A percentile compares a stretch with the other conserved stretches of the same genome.
phyloP scores from a whole-genome alignment of 2,888 invertebrate species.

The Steinernema hermaphroditum region DNA sequence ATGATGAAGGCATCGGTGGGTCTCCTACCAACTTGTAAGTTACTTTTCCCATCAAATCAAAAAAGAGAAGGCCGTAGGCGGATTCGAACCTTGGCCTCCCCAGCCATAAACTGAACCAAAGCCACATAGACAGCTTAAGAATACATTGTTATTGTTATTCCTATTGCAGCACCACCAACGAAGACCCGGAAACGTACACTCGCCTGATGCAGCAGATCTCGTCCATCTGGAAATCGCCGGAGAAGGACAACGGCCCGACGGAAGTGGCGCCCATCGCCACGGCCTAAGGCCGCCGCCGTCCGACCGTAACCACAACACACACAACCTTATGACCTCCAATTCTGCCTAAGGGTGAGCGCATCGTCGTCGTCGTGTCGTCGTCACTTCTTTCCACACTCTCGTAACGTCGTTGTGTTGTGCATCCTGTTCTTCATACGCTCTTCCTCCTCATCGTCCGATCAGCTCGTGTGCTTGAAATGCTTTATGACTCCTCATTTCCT shows the following conservation, averaged over 20 bases:
- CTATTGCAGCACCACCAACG: neutral
- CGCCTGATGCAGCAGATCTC: conserved; percentile 14
- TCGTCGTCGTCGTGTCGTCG: neutral
- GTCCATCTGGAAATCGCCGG: conserved; percentile 2
- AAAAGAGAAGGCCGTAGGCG: too few relatives aligned
- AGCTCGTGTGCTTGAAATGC: conserved; percentile 30
- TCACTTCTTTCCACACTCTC: neutral
- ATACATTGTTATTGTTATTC: too few relatives aligned
- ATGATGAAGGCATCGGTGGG: conserved; percentile 54
- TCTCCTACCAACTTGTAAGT: conserved; percentile 53
- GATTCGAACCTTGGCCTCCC: too few relatives aligned
- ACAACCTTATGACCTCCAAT: conserved; percentile 28
- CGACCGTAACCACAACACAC: neutral
- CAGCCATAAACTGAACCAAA: too few relatives aligned
- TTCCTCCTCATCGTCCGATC: neutral
- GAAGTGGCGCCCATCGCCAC: conserved; percentile 26
- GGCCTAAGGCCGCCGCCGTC: neutral
- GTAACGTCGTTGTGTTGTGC: conserved; percentile 21
- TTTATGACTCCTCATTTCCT: conserved; percentile 29
- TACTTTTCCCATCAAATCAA: neutral
- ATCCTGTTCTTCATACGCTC: neutral
- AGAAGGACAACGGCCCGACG: neutral
- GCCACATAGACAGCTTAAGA: too few relatives aligned
- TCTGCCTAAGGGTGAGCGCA: conserved; percentile 30
- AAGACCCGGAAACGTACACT: neutral